Evolutionary conservation across 2,113 vertebrate species (phyloP).

Genomic region (Sceloporus tristichus): DNA sequence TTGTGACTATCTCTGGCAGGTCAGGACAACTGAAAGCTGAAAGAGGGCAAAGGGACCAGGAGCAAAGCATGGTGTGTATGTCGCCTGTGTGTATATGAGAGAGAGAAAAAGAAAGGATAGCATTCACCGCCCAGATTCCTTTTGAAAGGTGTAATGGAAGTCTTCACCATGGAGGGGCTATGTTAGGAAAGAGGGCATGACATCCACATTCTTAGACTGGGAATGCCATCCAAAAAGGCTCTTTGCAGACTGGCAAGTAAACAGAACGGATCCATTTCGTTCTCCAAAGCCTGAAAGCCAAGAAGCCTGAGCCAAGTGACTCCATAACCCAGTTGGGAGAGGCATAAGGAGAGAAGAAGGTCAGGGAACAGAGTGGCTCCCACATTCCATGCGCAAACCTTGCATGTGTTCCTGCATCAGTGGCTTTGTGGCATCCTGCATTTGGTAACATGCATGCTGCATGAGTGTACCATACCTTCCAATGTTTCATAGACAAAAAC

Average conservation of each 20-base stretch:
- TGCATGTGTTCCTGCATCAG: background rate
- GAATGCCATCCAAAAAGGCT: conserved; percentile 57
- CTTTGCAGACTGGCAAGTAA: conserved; percentile 32
- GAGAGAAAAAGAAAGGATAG: no score
- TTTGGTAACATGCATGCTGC: no score
- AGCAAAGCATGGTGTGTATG: no score
- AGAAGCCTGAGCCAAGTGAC: background rate
- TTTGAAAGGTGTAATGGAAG: conserved; percentile 64
- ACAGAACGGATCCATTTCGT: background rate
- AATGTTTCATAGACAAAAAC: no score
- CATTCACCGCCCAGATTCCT: conserved; percentile 28
- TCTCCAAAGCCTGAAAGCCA: background rate
- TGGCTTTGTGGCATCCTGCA: no score
- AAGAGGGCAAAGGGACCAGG: background rate
- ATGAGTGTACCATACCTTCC: no score
- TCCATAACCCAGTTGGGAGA: no score
- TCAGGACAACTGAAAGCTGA: background rate
- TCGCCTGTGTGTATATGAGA: no score
- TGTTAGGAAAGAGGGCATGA: conserved; percentile 41
- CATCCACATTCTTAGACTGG: conserved; percentile 41
- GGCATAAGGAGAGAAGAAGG: no score
- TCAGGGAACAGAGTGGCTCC: no score
- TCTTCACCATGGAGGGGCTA: conserved; percentile 21
- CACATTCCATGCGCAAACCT: no score
- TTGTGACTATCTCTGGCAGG: no score